These are phyloP conservation scores for Petrolisthes cinctipes DNA, from an alignment of 2,888 invertebrate genomes.

Conservation along the genomic window DNA sequence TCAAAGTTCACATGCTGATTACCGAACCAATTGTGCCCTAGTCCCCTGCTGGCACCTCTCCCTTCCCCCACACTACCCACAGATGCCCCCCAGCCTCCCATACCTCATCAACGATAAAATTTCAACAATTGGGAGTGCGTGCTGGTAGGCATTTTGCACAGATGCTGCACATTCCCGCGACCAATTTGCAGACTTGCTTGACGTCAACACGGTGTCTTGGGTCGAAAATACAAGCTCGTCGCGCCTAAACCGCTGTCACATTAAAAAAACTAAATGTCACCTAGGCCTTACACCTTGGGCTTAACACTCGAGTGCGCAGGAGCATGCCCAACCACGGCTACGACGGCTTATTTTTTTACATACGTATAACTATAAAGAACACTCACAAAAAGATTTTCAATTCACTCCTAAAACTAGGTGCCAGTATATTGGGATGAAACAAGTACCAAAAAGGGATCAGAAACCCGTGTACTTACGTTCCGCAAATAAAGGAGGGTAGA, in stretches of 20 bases:
- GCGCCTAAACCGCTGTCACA: constrained; percentile 60
- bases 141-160: constrained; percentile 58
- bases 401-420: constrained; percentile 59
- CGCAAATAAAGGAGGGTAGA: constrained; percentile 62
- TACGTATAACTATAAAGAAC: constrained; percentile 61
- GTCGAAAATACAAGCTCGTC: constrained; percentile 53
- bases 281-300: constrained; percentile 58
- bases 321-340: constrained; percentile 52
- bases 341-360: constrained; percentile 55
- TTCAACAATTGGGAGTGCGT: constrained; percentile 60
- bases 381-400: constrained; percentile 63
- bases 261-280: constrained; percentile 59
- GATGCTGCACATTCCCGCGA: constrained; percentile 58
- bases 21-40: constrained; percentile 57
- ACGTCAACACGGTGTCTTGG: constrained; percentile 56
- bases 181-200: constrained; percentile 59
- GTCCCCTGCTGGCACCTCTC: constrained; percentile 31
- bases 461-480: constrained; percentile 61
- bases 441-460: constrained; percentile 61
- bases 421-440: constrained; percentile 59
- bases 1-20: constrained; percentile 61
- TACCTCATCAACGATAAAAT: constrained; percentile 61
- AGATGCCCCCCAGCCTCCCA: constrained; percentile 39
- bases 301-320: constrained; percentile 58
- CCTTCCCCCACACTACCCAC: constrained; percentile 14